Base-by-base conservation (phyloP, 2,113 vertebrate genomes). In the Macrotus californicus region DNA sequence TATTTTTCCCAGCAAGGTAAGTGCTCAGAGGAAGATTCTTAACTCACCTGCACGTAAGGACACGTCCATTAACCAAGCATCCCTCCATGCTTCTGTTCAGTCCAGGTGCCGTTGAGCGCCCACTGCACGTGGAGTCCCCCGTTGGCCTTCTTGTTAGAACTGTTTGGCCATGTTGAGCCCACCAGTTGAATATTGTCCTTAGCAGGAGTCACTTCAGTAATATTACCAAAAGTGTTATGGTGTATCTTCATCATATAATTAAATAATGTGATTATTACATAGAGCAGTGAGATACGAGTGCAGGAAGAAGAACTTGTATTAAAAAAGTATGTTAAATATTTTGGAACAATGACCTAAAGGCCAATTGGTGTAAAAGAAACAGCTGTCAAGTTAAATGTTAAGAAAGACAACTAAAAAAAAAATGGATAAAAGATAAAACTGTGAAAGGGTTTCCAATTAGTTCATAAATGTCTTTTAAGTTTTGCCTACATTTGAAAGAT, bases 381-480 rank as follows among this genome's bases (percentile, higher is more conserved):
- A 73, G 72, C 52, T 76, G 39, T 93, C 87, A 73, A 24, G 34
- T 83, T 31, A 87, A 59, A 56, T 73, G 36, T 50, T 50, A 46
- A 91, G 61, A 36, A 75, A 94, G 83, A 59, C 29, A 70, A n/a
- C 24, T 87, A 0, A 88, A 70, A 59, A 77, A 52, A 52, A 64
- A 76, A 18, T 48, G 16, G 29, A 43, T 48, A 48, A 59, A 54
- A 48, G 41, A 50, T 79, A 70, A 89, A 96, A 72, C 82, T 46
- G 66, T 11, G 36, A 39, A 89, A 88, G 66, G 48, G 64, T 50
- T 92, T 87, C 29, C 36, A 7, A 46, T 94, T 50, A 75, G n/a
- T 77, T 91, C 54, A 73, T 31, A 89, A 41, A 29, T 76, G 41
- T 54, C 43, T 93, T 84, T 85, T 39, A 77, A 13, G 16, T 93